Percentiles rank a stretch among this genome's conserved stretches.
These are phyloP conservation scores for Cynaeus angustus DNA, from an alignment of 2,888 invertebrate genomes.

Conservation along the genomic window DNA sequence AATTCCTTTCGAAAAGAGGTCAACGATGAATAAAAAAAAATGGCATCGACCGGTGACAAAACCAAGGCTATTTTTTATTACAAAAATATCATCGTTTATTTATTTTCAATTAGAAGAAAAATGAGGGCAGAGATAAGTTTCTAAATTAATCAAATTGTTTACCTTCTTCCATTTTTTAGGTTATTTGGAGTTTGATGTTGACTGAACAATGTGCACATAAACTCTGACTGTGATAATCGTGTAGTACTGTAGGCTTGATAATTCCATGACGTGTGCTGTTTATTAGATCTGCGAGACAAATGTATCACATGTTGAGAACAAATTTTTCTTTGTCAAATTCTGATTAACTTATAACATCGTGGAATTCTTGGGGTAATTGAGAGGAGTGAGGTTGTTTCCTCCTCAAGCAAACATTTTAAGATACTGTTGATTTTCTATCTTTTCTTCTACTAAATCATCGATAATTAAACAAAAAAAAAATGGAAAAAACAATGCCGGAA, in stretches of 20 bases:
- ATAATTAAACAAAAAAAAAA: background rate
- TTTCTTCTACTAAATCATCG: background rate
- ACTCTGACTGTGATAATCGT: slow-evolving; percentile 18
- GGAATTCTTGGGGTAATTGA: background rate
- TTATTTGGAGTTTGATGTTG: background rate
- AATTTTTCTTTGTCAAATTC: slow-evolving; percentile 5
- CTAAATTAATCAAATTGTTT: slow-evolving; percentile 5
- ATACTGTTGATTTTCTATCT: no score
- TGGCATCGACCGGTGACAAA: background rate
- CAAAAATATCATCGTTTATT: no score
- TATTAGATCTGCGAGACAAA: slow-evolving; percentile 14
- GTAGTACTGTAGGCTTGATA: slow-evolving; percentile 21
- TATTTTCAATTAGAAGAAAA: no score
- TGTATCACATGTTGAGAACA: slow-evolving; percentile 3
- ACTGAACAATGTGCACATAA: slow-evolving; percentile 21
- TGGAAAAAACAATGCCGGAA: background rate
- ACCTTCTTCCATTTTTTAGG: slow-evolving; percentile 29
- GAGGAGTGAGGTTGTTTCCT: no score
- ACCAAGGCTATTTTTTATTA: no score
- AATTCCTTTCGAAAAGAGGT: slow-evolving; percentile 18
- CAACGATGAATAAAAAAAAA: background rate
- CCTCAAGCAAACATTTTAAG: no score
- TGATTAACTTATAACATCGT: background rate
- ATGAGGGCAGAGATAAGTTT: no score
- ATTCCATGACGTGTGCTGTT: slow-evolving; percentile 16